Evolutionary conservation across 2,888 invertebrate genomes (phyloP), one percentile per base, ranked within the genome.

Genomic region (Yponomeuta evonymella): DNA sequence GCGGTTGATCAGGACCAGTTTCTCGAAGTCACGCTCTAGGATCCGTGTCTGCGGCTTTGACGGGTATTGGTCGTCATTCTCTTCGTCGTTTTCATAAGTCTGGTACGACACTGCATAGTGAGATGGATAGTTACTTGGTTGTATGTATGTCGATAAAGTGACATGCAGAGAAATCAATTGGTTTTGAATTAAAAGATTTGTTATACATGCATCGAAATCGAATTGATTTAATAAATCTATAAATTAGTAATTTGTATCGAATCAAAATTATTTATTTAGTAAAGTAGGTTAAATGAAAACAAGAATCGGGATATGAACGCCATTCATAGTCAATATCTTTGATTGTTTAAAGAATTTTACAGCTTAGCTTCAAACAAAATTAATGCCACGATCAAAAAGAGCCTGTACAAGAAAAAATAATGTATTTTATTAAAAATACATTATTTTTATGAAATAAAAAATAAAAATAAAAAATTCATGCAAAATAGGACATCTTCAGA

Each of bases 1-100:
- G 79, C 97, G 93, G 76, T 95, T 95, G 77, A 96, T 94, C 70
- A 95, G 89, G 1, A 96, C 93, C 10, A 94, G 87, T 73, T 94
- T 94, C 75, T 95, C 94, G 82, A 94, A 93, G 78, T 94, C 89
- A 76, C 94, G 85, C 78, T 95, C 93, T 76, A 92, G 81, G 64
- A 85, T 85, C 74, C 90, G 83, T 12, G 89, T 88, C 0, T 90
- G 83, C 2, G 92, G 88, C 80, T 85, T 87, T 73, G 87, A 91
- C 79, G 84, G 84, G 65, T 81, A 83, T 1, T 79, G 78, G 51
- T 91, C 90, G 72, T 90, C 89, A 0, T 83, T 83, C 66, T 92
- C 93, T 73, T 90, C 91, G 72, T 94, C 93, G 74, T 93, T 93
- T 68, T 92, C 88, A 81, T 93, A 92, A 76, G 77, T 85, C 76